Evolutionary conservation across 2,888 invertebrate genomes (phyloP).

Genomic region (Drosophila diplacantha): DNA sequence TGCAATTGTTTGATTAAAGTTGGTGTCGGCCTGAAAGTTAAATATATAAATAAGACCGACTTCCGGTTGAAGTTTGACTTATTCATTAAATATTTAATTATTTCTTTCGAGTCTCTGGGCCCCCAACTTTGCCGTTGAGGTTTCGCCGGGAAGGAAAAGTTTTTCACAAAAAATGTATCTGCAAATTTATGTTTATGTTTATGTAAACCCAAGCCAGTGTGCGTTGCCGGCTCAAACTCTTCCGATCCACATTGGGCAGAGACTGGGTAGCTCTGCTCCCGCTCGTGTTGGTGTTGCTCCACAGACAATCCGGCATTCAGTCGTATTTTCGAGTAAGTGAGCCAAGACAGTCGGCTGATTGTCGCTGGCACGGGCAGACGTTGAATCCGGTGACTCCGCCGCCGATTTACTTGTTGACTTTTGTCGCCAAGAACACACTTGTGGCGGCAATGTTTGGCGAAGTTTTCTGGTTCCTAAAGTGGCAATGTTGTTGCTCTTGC

Average conservation of each 20-base stretch:
- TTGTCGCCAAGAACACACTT: background rate
- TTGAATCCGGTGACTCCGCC: conserved; percentile 14
- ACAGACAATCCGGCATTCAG: conserved; percentile 30
- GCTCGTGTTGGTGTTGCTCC: conserved; percentile 27
- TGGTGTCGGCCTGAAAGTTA: background rate
- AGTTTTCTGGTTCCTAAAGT: conserved; percentile 69
- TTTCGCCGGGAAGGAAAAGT: conserved; percentile 11
- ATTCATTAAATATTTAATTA: conserved; percentile 32
- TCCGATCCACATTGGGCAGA: conserved; percentile 14
- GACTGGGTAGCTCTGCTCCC: conserved; percentile 6
- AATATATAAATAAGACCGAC: conserved; percentile 13
- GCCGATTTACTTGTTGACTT: conserved; percentile 16
- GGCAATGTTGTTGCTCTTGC: conserved; percentile 76
- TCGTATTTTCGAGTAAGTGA: conserved; percentile 26
- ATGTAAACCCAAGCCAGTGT: conserved; percentile 14
- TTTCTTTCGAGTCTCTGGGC: conserved; percentile 12
- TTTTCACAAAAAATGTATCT: conserved; percentile 15
- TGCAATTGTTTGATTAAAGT: conserved; percentile 2
- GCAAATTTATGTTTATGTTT: conserved; percentile 16
- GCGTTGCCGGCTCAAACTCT: conserved; percentile 27
- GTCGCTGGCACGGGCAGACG: conserved; percentile 50
- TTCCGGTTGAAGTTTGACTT: conserved; percentile 26
- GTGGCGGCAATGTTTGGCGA: conserved; percentile 46
- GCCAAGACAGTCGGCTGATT: conserved; percentile 51
- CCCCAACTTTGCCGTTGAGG: conserved; percentile 17